Conservation (phyloP, 2,797 vertebrate genomes). For the Microcaecilia unicolor region DNA sequence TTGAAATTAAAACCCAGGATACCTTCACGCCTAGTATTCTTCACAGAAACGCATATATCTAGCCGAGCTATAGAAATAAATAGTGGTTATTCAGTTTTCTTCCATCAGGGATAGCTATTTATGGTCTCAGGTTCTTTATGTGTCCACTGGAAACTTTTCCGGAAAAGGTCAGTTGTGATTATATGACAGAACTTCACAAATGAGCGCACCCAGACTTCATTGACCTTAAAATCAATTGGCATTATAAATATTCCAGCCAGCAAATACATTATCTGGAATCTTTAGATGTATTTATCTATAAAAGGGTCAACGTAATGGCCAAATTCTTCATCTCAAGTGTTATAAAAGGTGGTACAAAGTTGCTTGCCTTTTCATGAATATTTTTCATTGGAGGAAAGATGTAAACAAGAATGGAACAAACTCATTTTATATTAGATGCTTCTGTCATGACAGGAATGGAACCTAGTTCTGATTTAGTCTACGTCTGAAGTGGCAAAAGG, state of each 20-base stretch:
- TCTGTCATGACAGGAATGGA: no score
- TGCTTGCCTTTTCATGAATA: not conserved
- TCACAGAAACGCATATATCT: no score
- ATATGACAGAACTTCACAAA: slow-evolving; percentile 32
- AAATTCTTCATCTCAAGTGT: slow-evolving; percentile 1
- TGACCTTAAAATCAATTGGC: slow-evolving; percentile 45
- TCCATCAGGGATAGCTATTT: not conserved
- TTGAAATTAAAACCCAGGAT: no score
- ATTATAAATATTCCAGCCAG: slow-evolving; percentile 32
- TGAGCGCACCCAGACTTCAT: slow-evolving; percentile 29
- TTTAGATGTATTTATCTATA: slow-evolving; percentile 16
- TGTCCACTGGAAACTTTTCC: no score
- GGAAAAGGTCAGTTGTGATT: slow-evolving; percentile 47
- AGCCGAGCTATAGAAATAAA: slow-evolving; percentile 20
- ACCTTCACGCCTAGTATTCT: no score
- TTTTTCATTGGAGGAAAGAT: not conserved
- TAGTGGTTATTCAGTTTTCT: slow-evolving; percentile 11
- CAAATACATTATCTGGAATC: slow-evolving; percentile 29
- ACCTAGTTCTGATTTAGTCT: no score
- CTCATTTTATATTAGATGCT: no score
- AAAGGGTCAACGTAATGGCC: slow-evolving; percentile 8
- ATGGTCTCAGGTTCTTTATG: slow-evolving; percentile 21
- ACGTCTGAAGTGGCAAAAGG: no score
- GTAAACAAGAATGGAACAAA: not conserved
- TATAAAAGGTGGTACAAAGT: not conserved